Evolutionary conservation across 2,113 vertebrate genomes (phyloP).

Genomic region (Oenanthe melanoleuca): DNA sequence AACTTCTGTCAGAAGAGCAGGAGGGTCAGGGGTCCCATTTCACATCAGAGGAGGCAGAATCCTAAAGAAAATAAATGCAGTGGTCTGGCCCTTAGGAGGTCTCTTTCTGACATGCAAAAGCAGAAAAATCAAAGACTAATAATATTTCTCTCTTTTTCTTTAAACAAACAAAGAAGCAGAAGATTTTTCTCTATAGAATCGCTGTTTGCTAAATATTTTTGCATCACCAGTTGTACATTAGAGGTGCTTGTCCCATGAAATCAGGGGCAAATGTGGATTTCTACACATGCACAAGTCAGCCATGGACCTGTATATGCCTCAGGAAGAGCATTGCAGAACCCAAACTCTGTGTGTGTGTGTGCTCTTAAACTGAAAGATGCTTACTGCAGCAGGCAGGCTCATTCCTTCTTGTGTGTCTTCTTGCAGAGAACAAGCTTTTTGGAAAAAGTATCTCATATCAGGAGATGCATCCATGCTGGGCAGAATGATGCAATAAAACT

Average conservation of each 20-base stretch:
- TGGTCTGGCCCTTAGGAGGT: background rate
- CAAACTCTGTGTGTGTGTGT: background rate
- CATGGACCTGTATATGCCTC: fast-evolving
- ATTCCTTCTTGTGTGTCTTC: background rate
- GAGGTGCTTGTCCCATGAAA: background rate
- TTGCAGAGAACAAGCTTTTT: background rate
- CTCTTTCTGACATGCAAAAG: background rate
- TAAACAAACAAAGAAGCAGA: background rate
- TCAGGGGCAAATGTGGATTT: background rate
- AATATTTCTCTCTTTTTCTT: background rate
- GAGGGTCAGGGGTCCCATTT: background rate
- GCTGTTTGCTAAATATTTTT: background rate
- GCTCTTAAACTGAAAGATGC: background rate
- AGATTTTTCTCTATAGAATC: background rate
- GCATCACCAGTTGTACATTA: background rate
- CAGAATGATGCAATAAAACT: background rate
- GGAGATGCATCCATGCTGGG: background rate
- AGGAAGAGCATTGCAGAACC: background rate
- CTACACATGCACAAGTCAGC: background rate
- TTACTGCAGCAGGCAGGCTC: background rate
- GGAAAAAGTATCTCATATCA: background rate
- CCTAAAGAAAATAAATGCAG: background rate
- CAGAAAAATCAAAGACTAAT: background rate
- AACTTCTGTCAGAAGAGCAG: background rate
- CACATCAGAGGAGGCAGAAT: background rate